A percentile compares a stretch with the other conserved stretches of the same genome.
Conservation (phyloP, 2,888 invertebrate species). For the Platycheirus rosarum region DNA sequence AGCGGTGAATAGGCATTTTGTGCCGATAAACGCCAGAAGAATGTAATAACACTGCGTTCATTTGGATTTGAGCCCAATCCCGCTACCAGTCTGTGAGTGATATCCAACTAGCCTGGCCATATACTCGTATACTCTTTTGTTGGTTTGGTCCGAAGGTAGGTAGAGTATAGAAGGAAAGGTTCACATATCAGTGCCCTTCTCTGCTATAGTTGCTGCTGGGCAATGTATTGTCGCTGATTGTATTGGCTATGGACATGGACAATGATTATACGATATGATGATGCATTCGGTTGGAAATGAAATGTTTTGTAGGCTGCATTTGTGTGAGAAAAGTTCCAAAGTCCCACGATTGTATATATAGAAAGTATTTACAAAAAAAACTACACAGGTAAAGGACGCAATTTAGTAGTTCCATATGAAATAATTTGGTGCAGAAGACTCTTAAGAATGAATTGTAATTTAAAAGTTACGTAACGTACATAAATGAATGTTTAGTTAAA, state of each 20-base stretch:
- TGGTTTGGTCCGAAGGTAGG: conserved; percentile 5
- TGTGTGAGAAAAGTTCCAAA: conserved; percentile 21
- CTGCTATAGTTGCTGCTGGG: conserved; percentile 39
- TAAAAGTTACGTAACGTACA: too few relatives aligned
- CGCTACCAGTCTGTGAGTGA: conserved; percentile 66
- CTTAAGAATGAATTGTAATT: too few relatives aligned
- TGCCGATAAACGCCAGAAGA: conserved; percentile 71
- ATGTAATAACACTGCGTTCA: conserved; percentile 66
- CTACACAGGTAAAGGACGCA: background rate
- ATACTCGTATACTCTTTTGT: conserved; percentile 9
- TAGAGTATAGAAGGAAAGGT: background rate
- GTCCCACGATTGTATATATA: background rate
- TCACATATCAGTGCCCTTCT: conserved; percentile 21
- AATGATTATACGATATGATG: conserved; percentile 21
- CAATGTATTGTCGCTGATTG: conserved; percentile 28
- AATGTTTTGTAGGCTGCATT: conserved; percentile 36
- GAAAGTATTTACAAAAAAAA: background rate
- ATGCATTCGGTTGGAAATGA: conserved; percentile 46
- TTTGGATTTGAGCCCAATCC: conserved; percentile 67
- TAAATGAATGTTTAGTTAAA: too few relatives aligned
- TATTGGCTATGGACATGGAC: conserved; percentile 36
- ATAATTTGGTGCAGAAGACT: conserved; percentile 10
- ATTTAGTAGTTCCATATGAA: background rate
- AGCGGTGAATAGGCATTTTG: conserved; percentile 72
- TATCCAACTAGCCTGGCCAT: conserved; percentile 48